These are phyloP conservation scores for Eilema griseolum DNA, from an alignment of 2,888 invertebrate species.

Conservation along the genomic window DNA sequence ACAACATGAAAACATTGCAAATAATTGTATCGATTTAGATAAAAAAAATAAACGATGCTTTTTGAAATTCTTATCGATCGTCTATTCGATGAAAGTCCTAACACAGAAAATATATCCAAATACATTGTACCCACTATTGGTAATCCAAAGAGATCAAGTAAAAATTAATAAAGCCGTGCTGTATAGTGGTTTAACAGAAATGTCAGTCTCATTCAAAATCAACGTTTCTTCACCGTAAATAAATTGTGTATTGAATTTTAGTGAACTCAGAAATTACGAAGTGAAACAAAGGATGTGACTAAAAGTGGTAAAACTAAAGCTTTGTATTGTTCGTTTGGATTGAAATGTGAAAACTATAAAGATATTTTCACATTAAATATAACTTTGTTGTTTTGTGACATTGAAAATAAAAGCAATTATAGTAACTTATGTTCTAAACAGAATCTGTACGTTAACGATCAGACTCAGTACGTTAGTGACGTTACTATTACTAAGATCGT, in stretches of 20 bases:
- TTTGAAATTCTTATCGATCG: neutral
- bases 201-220: constrained; percentile 27
- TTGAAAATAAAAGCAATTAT: neutral
- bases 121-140: neutral
- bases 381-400: neutral
- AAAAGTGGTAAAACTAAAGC: neutral
- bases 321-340: neutral
- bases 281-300: constrained; percentile 15
- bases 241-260: constrained; percentile 21
- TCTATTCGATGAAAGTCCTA: no score
- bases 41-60: neutral
- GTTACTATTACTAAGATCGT: neutral
- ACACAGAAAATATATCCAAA: no score
- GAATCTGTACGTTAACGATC: neutral
- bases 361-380: constrained; percentile 1
- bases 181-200: neutral
- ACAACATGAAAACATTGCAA: neutral
- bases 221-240: constrained; percentile 5
- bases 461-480: neutral
- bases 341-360: neutral
- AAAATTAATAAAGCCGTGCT: neutral
- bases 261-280: constrained; percentile 33
- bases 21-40: neutral
- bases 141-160: neutral
- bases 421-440: neutral